phyloP scores from a whole-genome alignment of 2,888 invertebrate species.

The Stomorhina lunata region DNA sequence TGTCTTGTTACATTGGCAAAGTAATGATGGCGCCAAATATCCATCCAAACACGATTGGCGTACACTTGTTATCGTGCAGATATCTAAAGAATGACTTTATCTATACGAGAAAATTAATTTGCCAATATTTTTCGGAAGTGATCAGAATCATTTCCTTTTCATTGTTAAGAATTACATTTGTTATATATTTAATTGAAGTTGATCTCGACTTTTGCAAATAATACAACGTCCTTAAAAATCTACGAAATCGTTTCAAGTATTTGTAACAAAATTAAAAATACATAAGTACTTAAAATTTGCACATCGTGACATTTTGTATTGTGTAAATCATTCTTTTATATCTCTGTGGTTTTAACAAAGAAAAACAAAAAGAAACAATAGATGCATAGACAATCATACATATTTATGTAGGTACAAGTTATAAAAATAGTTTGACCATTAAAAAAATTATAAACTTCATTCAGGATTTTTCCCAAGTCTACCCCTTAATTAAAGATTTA shows the following conservation, averaged over 20 bases:
- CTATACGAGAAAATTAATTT: no score
- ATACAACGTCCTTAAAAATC: no score
- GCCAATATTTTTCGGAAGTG: background rate
- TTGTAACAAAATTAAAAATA: no score
- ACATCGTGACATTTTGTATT: no score
- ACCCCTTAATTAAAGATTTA: background rate
- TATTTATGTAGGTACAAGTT: background rate
- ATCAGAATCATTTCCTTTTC: no score
- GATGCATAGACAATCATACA: background rate
- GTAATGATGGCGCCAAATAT: constrained; percentile 64
- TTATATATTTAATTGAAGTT: no score
- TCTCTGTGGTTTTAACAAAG: background rate
- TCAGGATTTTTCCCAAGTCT: background rate
- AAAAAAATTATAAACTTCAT: background rate
- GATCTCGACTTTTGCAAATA: no score
- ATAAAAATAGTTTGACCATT: background rate
- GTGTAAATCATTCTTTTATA: background rate
- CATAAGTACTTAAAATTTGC: no score
- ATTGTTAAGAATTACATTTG: background rate
- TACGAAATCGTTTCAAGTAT: no score
- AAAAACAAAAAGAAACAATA: no score
- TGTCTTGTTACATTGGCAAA: constrained; percentile 4
- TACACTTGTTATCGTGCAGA: background rate
- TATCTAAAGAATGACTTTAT: constrained; percentile 1
- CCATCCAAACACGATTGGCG: background rate